A percentile compares a stretch with the other conserved stretches of the same genome.
phyloP scores from a whole-genome alignment of 2,113 vertebrate genomes.

The Sturnus vulgaris region DNA sequence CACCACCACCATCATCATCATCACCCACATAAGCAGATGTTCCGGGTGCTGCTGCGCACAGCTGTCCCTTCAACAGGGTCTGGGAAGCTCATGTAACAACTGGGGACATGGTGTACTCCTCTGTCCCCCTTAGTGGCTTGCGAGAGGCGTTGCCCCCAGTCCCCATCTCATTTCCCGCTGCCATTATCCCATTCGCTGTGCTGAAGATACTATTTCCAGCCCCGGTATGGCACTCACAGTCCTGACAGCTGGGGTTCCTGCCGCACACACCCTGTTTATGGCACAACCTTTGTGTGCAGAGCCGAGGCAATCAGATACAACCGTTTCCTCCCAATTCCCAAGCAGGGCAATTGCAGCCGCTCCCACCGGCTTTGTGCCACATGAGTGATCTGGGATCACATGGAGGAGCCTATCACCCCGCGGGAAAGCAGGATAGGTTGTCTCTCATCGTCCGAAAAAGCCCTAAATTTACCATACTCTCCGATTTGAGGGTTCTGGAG shows the following conservation, averaged over 20 bases:
- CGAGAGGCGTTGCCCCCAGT: rapidly evolving
- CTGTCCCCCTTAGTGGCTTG: neutral
- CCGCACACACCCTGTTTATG: neutral
- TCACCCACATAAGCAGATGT: neutral
- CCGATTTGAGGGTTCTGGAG: neutral
- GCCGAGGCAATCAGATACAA: neutral
- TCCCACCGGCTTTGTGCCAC: neutral
- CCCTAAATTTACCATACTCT: neutral
- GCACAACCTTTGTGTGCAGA: slow-evolving; percentile 11
- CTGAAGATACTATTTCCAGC: neutral
- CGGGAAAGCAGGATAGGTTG: neutral
- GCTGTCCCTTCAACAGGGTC: neutral
- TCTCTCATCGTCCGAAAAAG: neutral
- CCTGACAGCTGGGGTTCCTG: neutral
- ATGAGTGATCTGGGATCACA: neutral
- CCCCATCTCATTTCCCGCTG: neutral
- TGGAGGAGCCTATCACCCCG: neutral
- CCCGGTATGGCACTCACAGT: rapidly evolving
- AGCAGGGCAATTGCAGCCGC: neutral
- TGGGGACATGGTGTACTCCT: neutral
- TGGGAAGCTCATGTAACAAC: neutral
- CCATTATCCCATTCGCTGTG: rapidly evolving
- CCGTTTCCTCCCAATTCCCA: neutral
- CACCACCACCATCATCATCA: neutral
- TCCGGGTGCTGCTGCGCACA: neutral